Percentiles rank a stretch among this genome's conserved stretches.
These are phyloP conservation scores for Pseudonaja textilis DNA, from an alignment of 2,113 vertebrate genomes.

Conservation along the genomic window DNA sequence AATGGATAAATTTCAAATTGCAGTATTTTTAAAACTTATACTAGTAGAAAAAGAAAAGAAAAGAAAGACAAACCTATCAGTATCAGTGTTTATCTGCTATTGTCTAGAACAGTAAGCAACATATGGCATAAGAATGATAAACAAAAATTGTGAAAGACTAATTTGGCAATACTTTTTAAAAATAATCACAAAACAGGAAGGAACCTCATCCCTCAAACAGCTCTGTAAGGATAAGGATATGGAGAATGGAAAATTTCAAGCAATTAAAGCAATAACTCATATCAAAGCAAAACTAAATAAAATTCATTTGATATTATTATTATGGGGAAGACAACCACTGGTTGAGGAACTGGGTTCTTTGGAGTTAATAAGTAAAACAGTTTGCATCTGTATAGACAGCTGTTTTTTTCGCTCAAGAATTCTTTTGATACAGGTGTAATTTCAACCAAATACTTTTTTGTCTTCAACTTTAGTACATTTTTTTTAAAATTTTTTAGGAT, in stretches of 20 bases:
- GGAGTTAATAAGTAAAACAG: neutral
- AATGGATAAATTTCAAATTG: neutral
- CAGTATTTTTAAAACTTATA: neutral
- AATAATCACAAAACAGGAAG: neutral
- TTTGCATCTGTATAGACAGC: neutral
- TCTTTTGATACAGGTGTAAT: neutral
- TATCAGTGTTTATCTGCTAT: neutral
- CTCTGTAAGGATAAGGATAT: neutral
- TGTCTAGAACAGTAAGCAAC: neutral
- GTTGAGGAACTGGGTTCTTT: neutral
- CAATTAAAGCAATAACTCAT: neutral
- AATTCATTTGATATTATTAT: neutral
- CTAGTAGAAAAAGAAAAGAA: neutral
- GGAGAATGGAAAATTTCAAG: neutral
- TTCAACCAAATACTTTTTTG: neutral
- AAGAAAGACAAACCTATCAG: no score
- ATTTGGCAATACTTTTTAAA: neutral
- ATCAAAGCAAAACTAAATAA: neutral
- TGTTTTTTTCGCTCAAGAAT: neutral
- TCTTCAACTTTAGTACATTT: neutral
- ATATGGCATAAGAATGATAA: neutral
- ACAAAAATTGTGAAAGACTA: neutral
- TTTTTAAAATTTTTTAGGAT: neutral
- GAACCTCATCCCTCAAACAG: neutral
- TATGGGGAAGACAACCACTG: neutral